Evolutionary conservation across 2,888 invertebrate species (phyloP).

Genomic region (Flexamia atlantica): DNA sequence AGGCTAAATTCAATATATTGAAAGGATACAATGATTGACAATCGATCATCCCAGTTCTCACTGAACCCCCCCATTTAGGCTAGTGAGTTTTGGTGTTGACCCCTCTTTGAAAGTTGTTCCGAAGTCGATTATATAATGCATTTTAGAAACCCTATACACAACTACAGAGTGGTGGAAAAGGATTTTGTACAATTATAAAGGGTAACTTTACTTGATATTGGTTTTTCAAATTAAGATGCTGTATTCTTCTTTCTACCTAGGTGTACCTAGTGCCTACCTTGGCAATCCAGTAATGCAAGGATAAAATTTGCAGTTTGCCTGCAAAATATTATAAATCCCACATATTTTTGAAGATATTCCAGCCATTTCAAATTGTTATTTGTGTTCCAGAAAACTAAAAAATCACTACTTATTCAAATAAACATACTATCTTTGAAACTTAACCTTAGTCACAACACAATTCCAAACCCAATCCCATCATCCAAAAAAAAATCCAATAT

Average conservation of each 20-base stretch:
- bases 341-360: conserved; percentile 6
- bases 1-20: too few species aligned
- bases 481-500: too few species aligned
- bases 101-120: neutral
- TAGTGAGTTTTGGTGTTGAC: neutral
- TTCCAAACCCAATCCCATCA: too few species aligned
- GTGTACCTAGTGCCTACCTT: neutral
- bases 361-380: neutral
- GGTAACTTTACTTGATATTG: neutral
- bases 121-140: neutral
- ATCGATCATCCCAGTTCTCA: too few species aligned
- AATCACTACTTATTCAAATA: too few species aligned
- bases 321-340: neutral
- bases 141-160: neutral
- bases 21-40: too few species aligned
- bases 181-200: too few species aligned
- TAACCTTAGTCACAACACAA: too few species aligned
- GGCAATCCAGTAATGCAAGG: neutral
- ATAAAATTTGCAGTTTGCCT: neutral
- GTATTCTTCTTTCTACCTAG: neutral
- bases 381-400: too few species aligned
- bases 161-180: too few species aligned
- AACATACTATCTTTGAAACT: too few species aligned
- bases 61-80: too few species aligned
- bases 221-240: neutral